These are phyloP conservation scores for Cephus runcator DNA, from an alignment of 2,888 invertebrate species.

Conservation along the genomic window DNA sequence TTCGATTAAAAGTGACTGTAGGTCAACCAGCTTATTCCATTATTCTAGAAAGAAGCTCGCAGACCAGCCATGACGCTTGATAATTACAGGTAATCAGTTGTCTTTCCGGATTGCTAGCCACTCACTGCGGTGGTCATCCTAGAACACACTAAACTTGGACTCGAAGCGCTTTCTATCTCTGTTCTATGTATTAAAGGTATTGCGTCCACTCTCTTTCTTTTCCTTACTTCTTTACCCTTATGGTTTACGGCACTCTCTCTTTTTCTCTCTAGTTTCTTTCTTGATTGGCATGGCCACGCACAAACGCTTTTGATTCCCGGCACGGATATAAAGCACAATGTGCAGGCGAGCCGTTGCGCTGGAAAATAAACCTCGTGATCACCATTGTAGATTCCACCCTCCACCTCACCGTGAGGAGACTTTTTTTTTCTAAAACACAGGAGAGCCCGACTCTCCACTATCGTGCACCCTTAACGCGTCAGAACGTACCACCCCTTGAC, in stretches of 20 bases:
- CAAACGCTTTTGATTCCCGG: background rate
- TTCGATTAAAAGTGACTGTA: slow-evolving; percentile 19
- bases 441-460: background rate
- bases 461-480: background rate
- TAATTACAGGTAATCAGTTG: background rate
- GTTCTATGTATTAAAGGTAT: background rate
- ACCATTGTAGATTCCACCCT: background rate
- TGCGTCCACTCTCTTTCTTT: background rate
- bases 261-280: background rate
- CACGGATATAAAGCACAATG: background rate
- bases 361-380: slow-evolving; percentile 1
- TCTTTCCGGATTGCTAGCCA: background rate
- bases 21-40: background rate
- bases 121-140: background rate
- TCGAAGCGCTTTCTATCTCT: background rate
- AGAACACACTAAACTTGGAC: background rate
- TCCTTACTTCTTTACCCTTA: background rate
- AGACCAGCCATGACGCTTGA: background rate
- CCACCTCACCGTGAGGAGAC: background rate
- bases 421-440: background rate
- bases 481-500: background rate
- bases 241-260: background rate
- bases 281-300: background rate
- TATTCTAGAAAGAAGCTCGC: background rate
- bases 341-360: slow-evolving; percentile 2